phyloP scores from a whole-genome alignment of 2,888 invertebrate species.

The Homarus gammarus region DNA sequence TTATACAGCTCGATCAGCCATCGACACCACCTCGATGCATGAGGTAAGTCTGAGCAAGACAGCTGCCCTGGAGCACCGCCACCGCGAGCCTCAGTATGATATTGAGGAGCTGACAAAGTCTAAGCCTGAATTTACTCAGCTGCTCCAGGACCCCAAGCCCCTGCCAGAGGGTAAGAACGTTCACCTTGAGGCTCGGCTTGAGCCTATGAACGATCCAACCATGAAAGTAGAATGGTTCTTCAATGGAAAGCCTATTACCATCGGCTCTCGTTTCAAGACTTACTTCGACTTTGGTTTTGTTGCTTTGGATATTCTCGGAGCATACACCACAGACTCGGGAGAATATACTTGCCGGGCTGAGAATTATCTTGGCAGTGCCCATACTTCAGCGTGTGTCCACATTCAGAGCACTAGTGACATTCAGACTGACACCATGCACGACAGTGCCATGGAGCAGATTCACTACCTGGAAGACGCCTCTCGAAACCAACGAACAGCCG shows the following conservation, averaged over 20 bases:
- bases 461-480: slow-evolving; percentile 78
- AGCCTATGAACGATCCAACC: slow-evolving; percentile 97
- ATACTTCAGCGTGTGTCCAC: slow-evolving; percentile 87
- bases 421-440: slow-evolving; percentile 78
- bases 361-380: slow-evolving; percentile 94
- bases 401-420: slow-evolving; percentile 73
- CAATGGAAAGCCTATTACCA: slow-evolving; percentile 85
- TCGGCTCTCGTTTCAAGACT: slow-evolving; percentile 91
- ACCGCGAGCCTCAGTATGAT: slow-evolving; percentile 91
- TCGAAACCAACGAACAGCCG: slow-evolving; percentile 73
- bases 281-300: slow-evolving; percentile 99
- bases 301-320: slow-evolving; percentile 95
- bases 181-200: slow-evolving; percentile 93
- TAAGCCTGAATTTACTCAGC: slow-evolving; percentile 95
- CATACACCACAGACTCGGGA: slow-evolving; percentile 95
- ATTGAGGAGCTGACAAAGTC: slow-evolving; percentile 96
- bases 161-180: slow-evolving; percentile 93
- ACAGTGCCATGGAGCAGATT: slow-evolving; percentile 78
- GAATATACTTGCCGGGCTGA: slow-evolving; percentile 96
- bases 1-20: slow-evolving; percentile 87
- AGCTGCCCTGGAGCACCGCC: slow-evolving; percentile 90
- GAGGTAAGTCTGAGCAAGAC: slow-evolving; percentile 92
- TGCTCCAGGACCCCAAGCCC: slow-evolving; percentile 89
- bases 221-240: slow-evolving; percentile 98
- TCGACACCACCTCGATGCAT: slow-evolving; percentile 95